These are phyloP conservation scores for Catostomus latipinnis DNA, from an alignment of 2,797 vertebrate genomes.

Conservation along the genomic window DNA sequence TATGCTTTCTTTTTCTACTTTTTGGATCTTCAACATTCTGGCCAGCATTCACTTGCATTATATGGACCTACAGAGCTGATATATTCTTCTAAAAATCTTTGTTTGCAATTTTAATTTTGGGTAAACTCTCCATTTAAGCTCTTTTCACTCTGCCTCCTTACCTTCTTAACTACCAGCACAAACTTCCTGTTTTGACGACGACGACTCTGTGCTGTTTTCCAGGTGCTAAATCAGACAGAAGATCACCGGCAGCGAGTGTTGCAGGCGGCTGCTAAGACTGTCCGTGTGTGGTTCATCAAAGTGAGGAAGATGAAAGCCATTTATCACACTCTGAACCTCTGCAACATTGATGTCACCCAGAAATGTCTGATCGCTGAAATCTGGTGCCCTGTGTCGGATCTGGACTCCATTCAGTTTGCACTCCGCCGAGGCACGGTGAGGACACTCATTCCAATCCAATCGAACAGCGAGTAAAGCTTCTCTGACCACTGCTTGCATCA, in stretches of 20 bases:
- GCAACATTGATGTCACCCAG: conserved; percentile 98
- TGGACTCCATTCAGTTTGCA: conserved; percentile 98
- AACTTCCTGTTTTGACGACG: neutral
- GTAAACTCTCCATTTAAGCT: no score
- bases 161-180: no score
- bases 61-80: no score
- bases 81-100: no score
- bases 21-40: no score
- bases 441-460: neutral
- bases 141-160: no score
- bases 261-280: conserved; percentile 93
- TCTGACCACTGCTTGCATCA: no score
- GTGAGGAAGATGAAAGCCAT: conserved; percentile 99
- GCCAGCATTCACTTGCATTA: no score
- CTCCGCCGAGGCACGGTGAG: conserved; percentile 94
- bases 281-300: conserved; percentile 98
- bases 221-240: conserved; percentile 98
- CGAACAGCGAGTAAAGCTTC: no score
- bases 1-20: no score
- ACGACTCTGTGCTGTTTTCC: conserved; percentile 19
- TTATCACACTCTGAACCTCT: conserved; percentile 98
- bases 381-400: conserved; percentile 95
- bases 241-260: conserved; percentile 96
- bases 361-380: conserved; percentile 98
- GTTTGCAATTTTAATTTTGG: no score